A percentile compares a stretch with the other conserved stretches of the same genome.
These are phyloP conservation scores for Alitta virens DNA, from an alignment of 2,888 invertebrate genomes.

Conservation along the genomic window DNA sequence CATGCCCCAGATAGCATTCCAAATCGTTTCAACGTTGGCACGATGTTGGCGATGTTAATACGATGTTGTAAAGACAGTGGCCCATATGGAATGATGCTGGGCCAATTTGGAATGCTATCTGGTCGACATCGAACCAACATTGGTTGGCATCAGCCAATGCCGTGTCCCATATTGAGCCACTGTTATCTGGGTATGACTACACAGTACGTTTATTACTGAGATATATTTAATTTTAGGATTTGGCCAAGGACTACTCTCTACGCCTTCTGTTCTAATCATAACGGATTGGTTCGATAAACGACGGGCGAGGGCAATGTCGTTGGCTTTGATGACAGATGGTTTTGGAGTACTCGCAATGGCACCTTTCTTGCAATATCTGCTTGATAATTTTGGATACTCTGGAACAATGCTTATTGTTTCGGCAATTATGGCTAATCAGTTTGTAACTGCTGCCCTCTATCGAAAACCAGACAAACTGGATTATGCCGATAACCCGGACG, in stretches of 20 bases:
- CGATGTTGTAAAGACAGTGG: no score
- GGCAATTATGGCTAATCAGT: background rate
- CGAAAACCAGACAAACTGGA: background rate
- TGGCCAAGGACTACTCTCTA: background rate
- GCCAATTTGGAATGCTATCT: no score
- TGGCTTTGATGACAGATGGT: background rate
- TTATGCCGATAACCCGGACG: no score
- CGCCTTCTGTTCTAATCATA: background rate
- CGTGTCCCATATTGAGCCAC: no score
- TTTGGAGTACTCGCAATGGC: background rate
- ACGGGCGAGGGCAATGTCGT: background rate
- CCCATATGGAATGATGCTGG: no score
- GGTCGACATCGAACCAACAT: no score
- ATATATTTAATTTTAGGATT: background rate
- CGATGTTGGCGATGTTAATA: no score
- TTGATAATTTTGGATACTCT: slow-evolving; percentile 4
- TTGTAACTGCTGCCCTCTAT: background rate
- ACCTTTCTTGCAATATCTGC: background rate
- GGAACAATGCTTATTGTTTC: slow-evolving; percentile 3
- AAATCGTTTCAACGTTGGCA: no score
- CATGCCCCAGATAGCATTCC: no score
- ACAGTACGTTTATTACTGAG: no score
- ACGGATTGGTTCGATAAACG: slow-evolving; percentile 3
- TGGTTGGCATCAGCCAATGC: no score
- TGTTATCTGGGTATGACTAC: no score